Conservation (phyloP, 2,113 vertebrate genomes). For the Sceloporus tristichus region DNA sequence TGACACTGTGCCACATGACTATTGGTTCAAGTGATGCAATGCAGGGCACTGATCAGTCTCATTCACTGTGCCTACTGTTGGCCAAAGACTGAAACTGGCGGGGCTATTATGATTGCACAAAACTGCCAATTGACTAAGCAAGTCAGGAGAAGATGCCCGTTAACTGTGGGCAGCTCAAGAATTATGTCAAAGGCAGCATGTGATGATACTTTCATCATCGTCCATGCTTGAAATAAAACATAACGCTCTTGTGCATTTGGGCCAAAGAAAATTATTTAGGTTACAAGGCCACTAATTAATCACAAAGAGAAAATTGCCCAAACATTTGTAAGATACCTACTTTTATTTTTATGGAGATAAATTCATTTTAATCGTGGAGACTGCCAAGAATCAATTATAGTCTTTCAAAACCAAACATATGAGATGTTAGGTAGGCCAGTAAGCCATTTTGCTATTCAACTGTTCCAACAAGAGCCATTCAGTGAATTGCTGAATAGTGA, state of each 20-base stretch:
- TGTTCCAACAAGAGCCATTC: too few relatives aligned
- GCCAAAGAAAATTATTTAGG: background rate
- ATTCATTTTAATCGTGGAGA: background rate
- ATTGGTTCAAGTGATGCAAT: background rate
- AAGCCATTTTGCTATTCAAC: background rate
- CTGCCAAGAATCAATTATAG: background rate
- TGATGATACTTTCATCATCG: background rate
- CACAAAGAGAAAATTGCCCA: background rate
- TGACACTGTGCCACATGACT: too few relatives aligned
- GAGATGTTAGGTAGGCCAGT: background rate
- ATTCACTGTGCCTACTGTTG: background rate
- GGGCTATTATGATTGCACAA: background rate
- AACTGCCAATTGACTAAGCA: background rate
- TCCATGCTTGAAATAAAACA: background rate
- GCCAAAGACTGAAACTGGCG: background rate
- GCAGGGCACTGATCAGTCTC: background rate
- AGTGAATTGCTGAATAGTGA: too few relatives aligned
- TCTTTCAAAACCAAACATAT: background rate
- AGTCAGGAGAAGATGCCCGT: background rate
- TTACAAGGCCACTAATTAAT: background rate
- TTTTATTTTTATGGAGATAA: background rate
- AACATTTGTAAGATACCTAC: background rate
- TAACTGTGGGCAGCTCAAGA: background rate
- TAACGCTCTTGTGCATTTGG: background rate
- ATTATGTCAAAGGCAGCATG: background rate